Conservation (phyloP, 2,797 vertebrate genomes). For the Sebastes reedi region DNA sequence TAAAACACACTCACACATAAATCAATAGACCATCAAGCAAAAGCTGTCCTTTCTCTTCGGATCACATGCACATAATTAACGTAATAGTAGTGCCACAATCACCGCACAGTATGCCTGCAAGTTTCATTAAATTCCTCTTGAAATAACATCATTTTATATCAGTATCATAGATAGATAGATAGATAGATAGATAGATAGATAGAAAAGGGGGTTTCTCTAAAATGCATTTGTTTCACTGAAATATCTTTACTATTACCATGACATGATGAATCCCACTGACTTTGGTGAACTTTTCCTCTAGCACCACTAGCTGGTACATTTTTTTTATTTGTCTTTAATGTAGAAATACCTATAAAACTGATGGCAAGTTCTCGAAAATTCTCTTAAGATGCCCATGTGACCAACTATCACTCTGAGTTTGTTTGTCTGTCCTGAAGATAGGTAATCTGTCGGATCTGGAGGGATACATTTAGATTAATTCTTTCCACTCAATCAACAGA, state of each 20-base stretch:
- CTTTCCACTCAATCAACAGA: conserved; percentile 54
- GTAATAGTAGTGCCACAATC: neutral
- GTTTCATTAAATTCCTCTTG: neutral
- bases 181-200: too few relatives aligned
- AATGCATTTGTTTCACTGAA: too few relatives aligned
- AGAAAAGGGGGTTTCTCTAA: too few relatives aligned
- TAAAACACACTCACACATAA: neutral
- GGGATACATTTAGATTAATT: conserved; percentile 59
- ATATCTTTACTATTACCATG: too few relatives aligned
- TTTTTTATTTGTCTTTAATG: neutral
- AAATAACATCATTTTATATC: neutral
- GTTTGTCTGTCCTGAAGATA: conserved; percentile 43
- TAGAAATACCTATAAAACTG: neutral
- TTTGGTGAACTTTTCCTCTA: too few relatives aligned
- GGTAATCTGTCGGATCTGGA: conserved; percentile 46
- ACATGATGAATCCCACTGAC: neutral
- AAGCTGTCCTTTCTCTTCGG: neutral
- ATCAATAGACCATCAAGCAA: neutral
- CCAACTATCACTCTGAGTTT: conserved; percentile 11
- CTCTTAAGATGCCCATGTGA: neutral
- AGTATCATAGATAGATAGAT: neutral
- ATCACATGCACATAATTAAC: neutral
- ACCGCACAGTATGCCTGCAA: neutral
- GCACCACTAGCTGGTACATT: neutral
- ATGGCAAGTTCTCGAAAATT: neutral